These are phyloP conservation scores for Drosophila seclusa DNA, from an alignment of 2,888 invertebrate genomes.

Conservation along the genomic window DNA sequence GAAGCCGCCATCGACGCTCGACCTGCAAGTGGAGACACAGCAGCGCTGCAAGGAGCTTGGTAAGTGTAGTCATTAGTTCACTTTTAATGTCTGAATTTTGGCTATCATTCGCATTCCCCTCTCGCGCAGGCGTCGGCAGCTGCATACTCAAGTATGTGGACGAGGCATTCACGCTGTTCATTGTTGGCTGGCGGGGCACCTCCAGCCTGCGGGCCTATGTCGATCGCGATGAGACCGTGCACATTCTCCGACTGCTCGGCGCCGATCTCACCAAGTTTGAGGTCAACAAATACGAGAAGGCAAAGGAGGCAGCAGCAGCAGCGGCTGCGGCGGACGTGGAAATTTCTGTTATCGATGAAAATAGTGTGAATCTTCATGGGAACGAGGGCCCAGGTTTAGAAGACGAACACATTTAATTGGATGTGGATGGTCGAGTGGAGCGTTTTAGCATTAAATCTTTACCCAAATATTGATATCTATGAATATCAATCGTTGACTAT, in stretches of 20 bases:
- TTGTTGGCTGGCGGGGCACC: slow-evolving; percentile 97
- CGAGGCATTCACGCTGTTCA: slow-evolving; percentile 86
- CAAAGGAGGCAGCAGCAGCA: slow-evolving; percentile 82
- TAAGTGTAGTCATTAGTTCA: slow-evolving; percentile 84
- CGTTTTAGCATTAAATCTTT: neutral
- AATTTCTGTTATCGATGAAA: neutral
- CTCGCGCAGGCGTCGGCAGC: slow-evolving; percentile 87
- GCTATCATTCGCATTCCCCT: neutral
- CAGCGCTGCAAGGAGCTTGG: slow-evolving; percentile 89
- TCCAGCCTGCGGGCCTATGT: slow-evolving; percentile 95
- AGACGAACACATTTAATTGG: neutral
- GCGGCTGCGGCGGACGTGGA: slow-evolving; percentile 45
- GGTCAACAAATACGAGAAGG: slow-evolving; percentile 88
- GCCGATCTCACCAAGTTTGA: slow-evolving; percentile 93
- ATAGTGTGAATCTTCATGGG: neutral
- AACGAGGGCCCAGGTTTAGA: neutral
- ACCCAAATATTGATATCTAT: neutral
- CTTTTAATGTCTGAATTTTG: neutral
- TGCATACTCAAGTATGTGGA: slow-evolving; percentile 90
- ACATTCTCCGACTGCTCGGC: slow-evolving; percentile 93
- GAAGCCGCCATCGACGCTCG: slow-evolving; percentile 90
- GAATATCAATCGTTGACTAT: neutral
- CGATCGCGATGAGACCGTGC: slow-evolving; percentile 92
- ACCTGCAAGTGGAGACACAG: slow-evolving; percentile 89
- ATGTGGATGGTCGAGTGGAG: neutral